phyloP scores from a whole-genome alignment of 2,797 vertebrate genomes.

The Rhyacichthys aspro region DNA sequence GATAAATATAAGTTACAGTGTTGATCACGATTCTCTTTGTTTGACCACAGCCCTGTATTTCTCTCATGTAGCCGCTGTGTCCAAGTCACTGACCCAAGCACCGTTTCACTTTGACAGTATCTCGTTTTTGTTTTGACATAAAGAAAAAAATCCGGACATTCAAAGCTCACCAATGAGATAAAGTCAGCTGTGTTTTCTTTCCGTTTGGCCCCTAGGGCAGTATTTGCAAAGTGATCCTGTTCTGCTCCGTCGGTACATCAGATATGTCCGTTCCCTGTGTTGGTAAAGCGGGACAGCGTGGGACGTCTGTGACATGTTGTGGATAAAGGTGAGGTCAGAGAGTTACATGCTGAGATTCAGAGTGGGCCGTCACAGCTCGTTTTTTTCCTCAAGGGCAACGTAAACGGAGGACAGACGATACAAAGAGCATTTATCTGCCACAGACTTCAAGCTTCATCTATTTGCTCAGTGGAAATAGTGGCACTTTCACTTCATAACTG shows the following conservation, averaged over 20 bases:
- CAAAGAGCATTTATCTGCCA: conserved; percentile 30
- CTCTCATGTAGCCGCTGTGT: conserved; percentile 9
- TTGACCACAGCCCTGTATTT: no score
- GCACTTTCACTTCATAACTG: conserved; percentile 34
- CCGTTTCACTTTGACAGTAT: conserved; percentile 40
- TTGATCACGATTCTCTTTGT: no score
- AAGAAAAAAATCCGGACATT: conserved; percentile 56
- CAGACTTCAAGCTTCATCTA: conserved; percentile 13
- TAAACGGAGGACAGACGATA: conserved; percentile 24
- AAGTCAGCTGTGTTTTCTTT: conserved; percentile 40
- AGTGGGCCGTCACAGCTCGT: conserved; percentile 35
- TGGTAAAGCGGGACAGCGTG: conserved; percentile 13
- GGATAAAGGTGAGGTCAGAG: conserved; percentile 45
- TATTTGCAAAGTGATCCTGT: conserved; percentile 52
- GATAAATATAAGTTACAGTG: no score
- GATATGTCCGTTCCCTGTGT: conserved; percentile 32
- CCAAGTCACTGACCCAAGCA: conserved; percentile 36
- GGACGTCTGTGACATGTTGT: conserved; percentile 40
- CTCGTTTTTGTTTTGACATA: conserved; percentile 41
- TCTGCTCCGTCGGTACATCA: conserved; percentile 47
- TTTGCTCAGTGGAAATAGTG: conserved; percentile 19
- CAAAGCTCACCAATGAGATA: conserved; percentile 51
- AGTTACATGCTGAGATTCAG: conserved; percentile 41
- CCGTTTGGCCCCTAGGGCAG: conserved; percentile 33
- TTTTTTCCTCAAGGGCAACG: conserved; percentile 33